Evolutionary conservation across 2,888 invertebrate genomes (phyloP), one percentile per base, ranked within the genome.

Genomic region (Fissipunctia ypsillon): DNA sequence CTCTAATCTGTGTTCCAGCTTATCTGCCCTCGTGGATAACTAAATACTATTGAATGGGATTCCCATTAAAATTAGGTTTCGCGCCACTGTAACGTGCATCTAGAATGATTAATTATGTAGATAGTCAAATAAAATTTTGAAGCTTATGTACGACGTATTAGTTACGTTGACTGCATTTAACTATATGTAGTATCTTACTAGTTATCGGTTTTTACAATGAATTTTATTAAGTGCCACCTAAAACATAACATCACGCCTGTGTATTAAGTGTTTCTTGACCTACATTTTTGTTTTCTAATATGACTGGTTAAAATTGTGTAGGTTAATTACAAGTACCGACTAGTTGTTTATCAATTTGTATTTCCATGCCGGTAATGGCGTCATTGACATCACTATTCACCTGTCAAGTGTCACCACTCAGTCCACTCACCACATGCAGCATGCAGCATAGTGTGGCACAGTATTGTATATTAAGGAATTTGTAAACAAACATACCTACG

Each of bases 11-110:
- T 74, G 41, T 76, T 66, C 52, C 54, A 66, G 61, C 64, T 70
- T 57, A n/a, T n/a, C n/a, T 78, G 71, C 75, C 79, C 73, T 86
- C 84, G 69, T 84, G 77, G 79, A 77, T 72, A 54, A n/a, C 43
- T 63, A 25, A 52, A 70, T 61, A 59, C 38, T 73, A 65, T 59
- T 75, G 48, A 71, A 69, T 68, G 48, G 68, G 22, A 54, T 45
- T 2, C 35, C 19, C n/a, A 73, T 69, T 70, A 54, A 31, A 78
- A 71, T 64, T 56, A 56, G 38, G 35, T 54, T 68, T 68, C 28
- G 63, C 19, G 41, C 28, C 45, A 64, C 52, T 57, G n/a, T 63
- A 77, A 38, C 31, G n/a, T 57, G 14, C 14, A 64, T 22, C 12
- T 65, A 56, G 10, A 61, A 38, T 28, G 22, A 35, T 35, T 41